Evolutionary conservation across 2,888 invertebrate genomes (phyloP), one percentile per base, ranked within the genome.

Genomic region (Xestia xanthographa): DNA sequence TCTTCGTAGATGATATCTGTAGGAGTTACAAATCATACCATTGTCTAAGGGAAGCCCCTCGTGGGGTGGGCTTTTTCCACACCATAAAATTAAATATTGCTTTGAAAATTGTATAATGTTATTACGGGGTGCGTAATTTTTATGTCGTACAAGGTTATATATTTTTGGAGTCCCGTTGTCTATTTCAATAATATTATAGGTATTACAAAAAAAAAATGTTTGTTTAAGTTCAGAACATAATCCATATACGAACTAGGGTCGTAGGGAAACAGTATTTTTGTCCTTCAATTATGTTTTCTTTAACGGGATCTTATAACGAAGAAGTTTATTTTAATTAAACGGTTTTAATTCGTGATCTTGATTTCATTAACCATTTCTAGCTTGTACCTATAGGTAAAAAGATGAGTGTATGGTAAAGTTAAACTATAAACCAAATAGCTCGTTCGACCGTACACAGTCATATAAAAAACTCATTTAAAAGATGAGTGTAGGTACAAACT

Each of bases 61-160:
- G 72, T 79, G 85, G 87, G 90, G 89, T 79, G 89, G 81, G 88
- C 87, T 89, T 94, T 94, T 95, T 95, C 95, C 95, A 93, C 93
- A 91, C 94, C 94, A 95, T 95, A 94, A 95, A 95, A 95, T 95
- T 95, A 94, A 94, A 94, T 94, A 93, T 94, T 92, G 91, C 91
- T 87, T 89, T 85, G 88, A 88, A 91, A 92, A 92, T 83, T 83
- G 77, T 86, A 93, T 92, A 93, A 93, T 93, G 93, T 91, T 92
- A 92, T 93, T 90, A 91, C 88, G 73, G 83, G 83, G 84, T 87
- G 65, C 90, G 84, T 88, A 87, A 87, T 85, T 88, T 84, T 79
- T 80, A 82, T 73, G 65, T 69, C 41, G 45, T 65, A 74, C 63
- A 71, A 63, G 5, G 50, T 80, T 62, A 17, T 80, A 72, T 77